Percentiles rank a stretch among this genome's conserved stretches.
Evolutionary conservation across 2,888 invertebrate genomes (phyloP).

Genomic region (Leptinotarsa rubiginosa): DNA sequence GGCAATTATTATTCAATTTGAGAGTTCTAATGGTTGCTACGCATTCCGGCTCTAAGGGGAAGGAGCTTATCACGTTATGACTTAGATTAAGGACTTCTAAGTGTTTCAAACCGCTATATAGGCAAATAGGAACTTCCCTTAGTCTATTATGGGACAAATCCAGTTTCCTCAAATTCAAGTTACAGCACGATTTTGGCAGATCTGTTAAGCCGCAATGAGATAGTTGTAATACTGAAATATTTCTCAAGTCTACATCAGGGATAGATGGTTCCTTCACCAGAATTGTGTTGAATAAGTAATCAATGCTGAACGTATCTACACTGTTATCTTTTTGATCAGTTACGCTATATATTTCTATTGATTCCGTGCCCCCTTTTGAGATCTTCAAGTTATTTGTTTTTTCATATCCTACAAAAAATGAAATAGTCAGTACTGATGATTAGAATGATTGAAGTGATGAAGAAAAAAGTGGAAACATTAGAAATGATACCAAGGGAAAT

Average conservation of each 20-base stretch:
- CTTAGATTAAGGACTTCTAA: constrained; percentile 51
- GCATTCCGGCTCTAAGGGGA: constrained; percentile 52
- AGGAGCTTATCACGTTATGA: constrained; percentile 45
- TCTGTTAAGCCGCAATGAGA: constrained; percentile 35
- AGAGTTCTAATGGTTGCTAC: constrained; percentile 43
- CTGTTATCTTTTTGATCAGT: background rate
- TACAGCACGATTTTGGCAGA: constrained; percentile 47
- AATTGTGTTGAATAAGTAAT: background rate
- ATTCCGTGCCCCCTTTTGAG: background rate
- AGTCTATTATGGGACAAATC: constrained; percentile 50
- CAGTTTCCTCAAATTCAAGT: constrained; percentile 45
- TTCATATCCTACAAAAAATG: constrained; percentile 11
- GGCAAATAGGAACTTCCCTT: constrained; percentile 48
- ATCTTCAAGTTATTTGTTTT: background rate
- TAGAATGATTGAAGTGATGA: too few species aligned
- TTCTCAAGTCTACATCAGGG: background rate
- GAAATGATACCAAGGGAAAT: too few species aligned
- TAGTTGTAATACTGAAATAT: background rate
- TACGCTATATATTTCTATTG: background rate
- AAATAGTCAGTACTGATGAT: background rate
- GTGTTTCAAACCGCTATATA: constrained; percentile 47
- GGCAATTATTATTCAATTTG: constrained; percentile 48
- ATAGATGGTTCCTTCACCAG: background rate
- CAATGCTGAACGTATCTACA: background rate
- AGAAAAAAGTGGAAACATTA: too few species aligned